Base-by-base conservation (phyloP, 1,140 invertebrate genomes). In the Sycophaga agraensis region DNA sequence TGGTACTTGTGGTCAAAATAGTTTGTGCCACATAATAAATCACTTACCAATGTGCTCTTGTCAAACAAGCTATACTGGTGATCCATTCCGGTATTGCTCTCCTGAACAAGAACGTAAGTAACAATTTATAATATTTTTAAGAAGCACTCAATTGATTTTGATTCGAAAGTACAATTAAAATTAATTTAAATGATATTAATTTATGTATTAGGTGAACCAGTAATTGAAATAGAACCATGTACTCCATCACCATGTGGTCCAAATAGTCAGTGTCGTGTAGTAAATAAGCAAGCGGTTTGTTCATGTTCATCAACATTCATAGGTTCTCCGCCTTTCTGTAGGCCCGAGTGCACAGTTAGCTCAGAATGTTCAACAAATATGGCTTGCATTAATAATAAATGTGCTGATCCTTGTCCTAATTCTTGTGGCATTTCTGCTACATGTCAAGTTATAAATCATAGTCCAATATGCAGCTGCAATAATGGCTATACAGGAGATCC, bases 381-480 rank as follows among this genome's bases (percentile, higher is more conserved):
- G 73, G 89, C 89, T 1, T 93, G 91, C 71, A 82, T 91, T 28
- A 88, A 90, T 69, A 86, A 89, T 63, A 90, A 89, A 79, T 94
- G 92, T 73, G 80, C 84, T 16, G 87, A 93, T 73, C 91, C 91
- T 24, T 93, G 92, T 68, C 86, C 87, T 1, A 89, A 89, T 53
- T 86, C 88, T 19, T 95, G 92, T 77, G 92, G 92, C 3, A 77
- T 86, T n/a, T 86, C 87, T 71, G 86, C 90, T 0, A 82, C 85
- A 64, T 92, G 91, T 70, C 81, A 84, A 63, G 88, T 90, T 3
- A 82, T 86, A 16, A 83, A 82, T 71, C 85, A 86, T 55, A 84
- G 79, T 70, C 80, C 82, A 0, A 86, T 88, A 67, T 89, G 88
- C 69, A 85, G 84, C 63, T 88, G 89, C 73, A 82, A 84, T 34